Base-by-base conservation (phyloP, 2,888 invertebrate genomes). In the Conomelus anceps region DNA sequence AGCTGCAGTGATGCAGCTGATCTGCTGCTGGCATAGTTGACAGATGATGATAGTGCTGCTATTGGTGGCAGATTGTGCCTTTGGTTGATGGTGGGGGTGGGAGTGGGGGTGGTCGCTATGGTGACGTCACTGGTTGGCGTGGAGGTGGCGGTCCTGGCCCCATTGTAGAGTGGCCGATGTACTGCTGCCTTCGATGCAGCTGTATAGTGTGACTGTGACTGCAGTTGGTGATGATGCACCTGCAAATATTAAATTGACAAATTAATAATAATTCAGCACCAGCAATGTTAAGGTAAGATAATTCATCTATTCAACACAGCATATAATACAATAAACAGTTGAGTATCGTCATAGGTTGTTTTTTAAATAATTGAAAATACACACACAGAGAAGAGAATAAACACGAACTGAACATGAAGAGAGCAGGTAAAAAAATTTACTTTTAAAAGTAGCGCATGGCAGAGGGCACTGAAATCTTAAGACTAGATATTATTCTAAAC, bases 11-110 rank as follows among this genome's bases (percentile, higher is more conserved):
- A 23, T n/a, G 86, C 85, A 13, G 84, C 23, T 11, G 89, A 84
- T 24, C 89, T 41, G 20, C 87, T 29, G 63, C 84, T 41, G 29
- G 85, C 85, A 88, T 90, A 90, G 34, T 22, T 63, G 22, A 63
- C 23, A 88, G 91, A 91, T 84, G 93, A 93, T 26, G 94, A 94
- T 22, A 94, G 92, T 0, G 94, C 93, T n/a, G 94, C 94, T 85
- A 94, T 94, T 0, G 94, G 94, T 23, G 94, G 94, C 89, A 94
- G 92, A 91, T 94, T 94, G 92, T 94, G 94, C 87, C 90, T 89
- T 22, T 88, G 88, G 63, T 63, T 63, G 63, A n/a, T 1, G 34
- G 23, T 17, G 84, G 89, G 22, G 89, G 85, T 1, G 85, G 85
- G 20, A 88, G 89, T 0, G 89, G 85, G 1, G 88, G 89, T 0